A percentile compares a stretch with the other conserved stretches of the same genome.
Conservation (phyloP, 2,797 vertebrate genomes). For the Microctenopoma stevenorrisi region DNA sequence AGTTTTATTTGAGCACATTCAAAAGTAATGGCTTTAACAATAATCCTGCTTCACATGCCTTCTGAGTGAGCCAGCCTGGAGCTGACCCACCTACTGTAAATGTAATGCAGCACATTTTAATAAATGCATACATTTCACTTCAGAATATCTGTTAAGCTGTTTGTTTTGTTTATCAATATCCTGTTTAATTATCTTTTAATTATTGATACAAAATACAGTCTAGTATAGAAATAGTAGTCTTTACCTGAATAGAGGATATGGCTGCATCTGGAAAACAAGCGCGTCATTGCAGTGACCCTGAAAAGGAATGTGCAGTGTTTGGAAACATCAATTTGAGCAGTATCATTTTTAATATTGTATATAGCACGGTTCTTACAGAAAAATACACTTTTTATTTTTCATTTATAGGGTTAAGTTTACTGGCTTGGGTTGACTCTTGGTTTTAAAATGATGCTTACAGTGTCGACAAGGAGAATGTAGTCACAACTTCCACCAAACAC, state of each 20-base stretch:
- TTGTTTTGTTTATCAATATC: neutral
- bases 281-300: conserved; percentile 92
- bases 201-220: neutral
- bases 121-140: neutral
- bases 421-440: neutral
- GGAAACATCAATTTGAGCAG: neutral
- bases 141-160: neutral
- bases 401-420: neutral
- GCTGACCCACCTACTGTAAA: neutral
- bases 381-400: neutral
- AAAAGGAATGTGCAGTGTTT: conserved; percentile 24
- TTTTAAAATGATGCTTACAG: conserved; percentile 80
- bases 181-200: neutral
- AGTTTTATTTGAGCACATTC: conserved; percentile 2
- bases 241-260: conserved; percentile 92
- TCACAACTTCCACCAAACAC: conserved; percentile 98
- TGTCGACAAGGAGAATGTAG: conserved; percentile 92
- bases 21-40: neutral
- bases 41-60: neutral
- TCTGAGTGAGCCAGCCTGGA: neutral
- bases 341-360: neutral
- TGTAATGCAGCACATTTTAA: neutral
- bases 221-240: conserved; percentile 7
- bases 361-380: too few species aligned
- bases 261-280: conserved; percentile 93